Conservation (phyloP, 2,113 vertebrate species). For the Tichodroma muraria region DNA sequence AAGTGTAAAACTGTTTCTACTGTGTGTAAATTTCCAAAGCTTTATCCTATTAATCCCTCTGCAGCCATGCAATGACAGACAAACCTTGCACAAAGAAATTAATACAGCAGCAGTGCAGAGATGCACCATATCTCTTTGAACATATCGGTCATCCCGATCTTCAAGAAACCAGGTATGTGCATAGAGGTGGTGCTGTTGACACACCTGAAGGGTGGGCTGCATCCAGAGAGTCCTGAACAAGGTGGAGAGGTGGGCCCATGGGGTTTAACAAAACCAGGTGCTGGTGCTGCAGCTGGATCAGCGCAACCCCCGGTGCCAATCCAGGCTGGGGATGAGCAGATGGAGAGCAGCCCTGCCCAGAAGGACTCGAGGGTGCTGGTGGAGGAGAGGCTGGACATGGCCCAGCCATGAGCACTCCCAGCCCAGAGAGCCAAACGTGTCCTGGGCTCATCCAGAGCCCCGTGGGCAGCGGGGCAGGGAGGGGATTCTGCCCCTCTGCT, state of each 20-base stretch:
- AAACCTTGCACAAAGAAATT: background rate
- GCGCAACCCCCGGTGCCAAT: background rate
- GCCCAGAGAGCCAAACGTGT: background rate
- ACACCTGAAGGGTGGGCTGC: too few species aligned
- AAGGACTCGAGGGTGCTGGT: too few species aligned
- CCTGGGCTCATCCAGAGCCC: too few species aligned
- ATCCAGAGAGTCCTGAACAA: background rate
- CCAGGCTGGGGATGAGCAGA: background rate
- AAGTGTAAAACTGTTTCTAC: background rate
- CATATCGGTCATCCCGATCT: background rate
- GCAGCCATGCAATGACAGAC: background rate
- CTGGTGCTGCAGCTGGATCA: background rate
- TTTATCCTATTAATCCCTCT: background rate
- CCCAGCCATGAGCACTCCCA: background rate
- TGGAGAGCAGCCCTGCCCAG: background rate
- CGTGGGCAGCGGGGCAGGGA: too few species aligned
- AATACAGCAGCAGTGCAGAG: background rate
- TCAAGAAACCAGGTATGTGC: background rate
- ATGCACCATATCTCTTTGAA: background rate
- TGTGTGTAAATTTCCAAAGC: background rate
- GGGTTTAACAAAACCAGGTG: background rate
- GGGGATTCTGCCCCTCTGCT: background rate
- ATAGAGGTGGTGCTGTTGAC: background rate
- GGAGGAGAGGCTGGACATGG: too few species aligned
- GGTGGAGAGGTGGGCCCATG: too few species aligned